These are phyloP conservation scores for Philonicus albiceps DNA, from an alignment of 2,888 invertebrate genomes.

Conservation along the genomic window DNA sequence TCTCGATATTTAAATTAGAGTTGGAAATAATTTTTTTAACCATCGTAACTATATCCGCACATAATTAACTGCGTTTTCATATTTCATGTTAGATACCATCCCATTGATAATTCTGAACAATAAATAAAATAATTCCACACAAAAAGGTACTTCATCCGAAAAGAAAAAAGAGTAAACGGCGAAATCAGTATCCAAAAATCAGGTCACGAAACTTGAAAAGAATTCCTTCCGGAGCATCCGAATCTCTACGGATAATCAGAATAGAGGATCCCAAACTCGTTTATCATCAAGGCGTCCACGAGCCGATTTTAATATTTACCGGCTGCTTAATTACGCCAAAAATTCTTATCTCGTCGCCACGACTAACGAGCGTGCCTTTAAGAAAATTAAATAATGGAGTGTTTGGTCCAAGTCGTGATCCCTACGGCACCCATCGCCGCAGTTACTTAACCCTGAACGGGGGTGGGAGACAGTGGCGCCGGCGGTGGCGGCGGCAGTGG, in stretches of 20 bases:
- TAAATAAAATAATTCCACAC: neutral
- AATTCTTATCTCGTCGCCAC: neutral
- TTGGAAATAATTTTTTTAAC: neutral
- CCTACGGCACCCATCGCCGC: neutral
- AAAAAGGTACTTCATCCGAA: neutral
- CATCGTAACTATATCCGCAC: neutral
- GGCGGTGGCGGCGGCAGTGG: neutral
- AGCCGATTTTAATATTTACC: neutral
- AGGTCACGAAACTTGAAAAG: neutral
- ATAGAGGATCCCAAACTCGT: neutral
- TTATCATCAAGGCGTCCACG: neutral
- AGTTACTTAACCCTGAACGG: neutral
- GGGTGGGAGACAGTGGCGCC: too few relatives aligned
- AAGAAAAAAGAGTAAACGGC: neutral
- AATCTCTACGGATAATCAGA: neutral
- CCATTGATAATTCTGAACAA: neutral
- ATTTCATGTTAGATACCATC: neutral
- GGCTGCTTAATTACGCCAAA: conserved; percentile 1
- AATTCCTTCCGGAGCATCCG: neutral
- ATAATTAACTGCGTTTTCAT: neutral
- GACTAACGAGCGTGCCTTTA: neutral
- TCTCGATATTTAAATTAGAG: neutral
- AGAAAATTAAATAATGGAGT: conserved; percentile 22
- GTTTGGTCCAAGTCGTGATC: neutral
- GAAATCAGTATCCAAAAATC: neutral